Base-by-base conservation (phyloP, 1,140 invertebrate genomes). In the Drosophila ercepeae region DNA sequence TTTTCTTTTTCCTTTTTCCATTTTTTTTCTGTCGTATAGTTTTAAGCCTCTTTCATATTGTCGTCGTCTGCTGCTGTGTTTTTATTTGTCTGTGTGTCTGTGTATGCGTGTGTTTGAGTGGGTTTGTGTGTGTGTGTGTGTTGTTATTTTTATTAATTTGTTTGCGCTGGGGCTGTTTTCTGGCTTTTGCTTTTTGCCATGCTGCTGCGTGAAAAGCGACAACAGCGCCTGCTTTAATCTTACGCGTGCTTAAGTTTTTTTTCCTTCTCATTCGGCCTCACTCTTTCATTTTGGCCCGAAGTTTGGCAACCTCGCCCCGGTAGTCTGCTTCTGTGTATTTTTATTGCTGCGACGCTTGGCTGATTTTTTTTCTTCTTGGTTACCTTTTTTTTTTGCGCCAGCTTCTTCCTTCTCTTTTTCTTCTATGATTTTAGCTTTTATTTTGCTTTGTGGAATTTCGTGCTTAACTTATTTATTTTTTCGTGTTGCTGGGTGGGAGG, bases 221-320 rank as follows among this genome's bases (percentile, higher is more conserved):
- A 71, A 72, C 69, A 18, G 23, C 23, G 58, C 78, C 77, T 42
- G 65, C 83, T 89, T 88, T 83, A 88, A 89, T 88, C 82, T 88
- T 82, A 89, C 78, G 83, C 78, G 83, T 82, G 83, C 77, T 86
- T 86, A 77, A 74, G 68, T 69, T 84, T 76, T 73, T 63, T 63
- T 48, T 39, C 46, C 16, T 34, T 52, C 39, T 46, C 44, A 42
- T 16, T 63, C 48, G 49, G 46, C 13, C 46, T 60, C 11, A 13
- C 41, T 42, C 54, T 53, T 0, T 36, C 39, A 27, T 57, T 65
- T 61, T 58, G 53, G 48, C 39, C 2, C 2, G 79, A 89, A 89
- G 60, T 55, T 65, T 54, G 84, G 78, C 84, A 89, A 89, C 84
- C 32, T 49, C 18, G 67, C 51, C 19, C 36, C 8, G 25, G 23